Evolutionary conservation across 2,113 vertebrate species (phyloP).

Genomic region (Merops nubicus): DNA sequence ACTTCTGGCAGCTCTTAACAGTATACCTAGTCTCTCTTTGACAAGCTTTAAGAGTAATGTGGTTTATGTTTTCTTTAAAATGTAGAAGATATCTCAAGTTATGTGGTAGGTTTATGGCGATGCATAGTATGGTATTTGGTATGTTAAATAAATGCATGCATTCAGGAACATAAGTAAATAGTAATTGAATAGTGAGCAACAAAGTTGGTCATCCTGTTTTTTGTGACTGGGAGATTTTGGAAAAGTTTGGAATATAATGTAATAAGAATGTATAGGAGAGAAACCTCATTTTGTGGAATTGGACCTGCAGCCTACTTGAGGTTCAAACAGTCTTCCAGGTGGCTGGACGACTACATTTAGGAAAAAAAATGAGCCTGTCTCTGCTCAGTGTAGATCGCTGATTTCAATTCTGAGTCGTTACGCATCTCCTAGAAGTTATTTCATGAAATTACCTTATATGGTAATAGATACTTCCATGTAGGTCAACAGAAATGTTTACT

Average conservation of each 20-base stretch:
- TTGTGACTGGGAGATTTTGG: constrained; percentile 7
- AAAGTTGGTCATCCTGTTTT: background rate
- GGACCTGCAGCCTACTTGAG: background rate
- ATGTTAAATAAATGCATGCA: background rate
- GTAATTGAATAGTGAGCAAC: background rate
- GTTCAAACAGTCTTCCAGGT: background rate
- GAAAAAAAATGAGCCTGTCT: background rate
- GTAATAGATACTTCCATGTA: constrained; percentile 49
- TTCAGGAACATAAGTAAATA: background rate
- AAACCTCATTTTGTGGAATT: background rate
- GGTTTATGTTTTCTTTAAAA: constrained; percentile 48
- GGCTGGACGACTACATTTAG: background rate
- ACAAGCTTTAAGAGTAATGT: background rate
- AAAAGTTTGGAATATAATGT: background rate
- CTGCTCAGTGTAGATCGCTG: background rate
- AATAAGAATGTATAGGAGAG: background rate
- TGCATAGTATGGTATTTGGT: background rate
- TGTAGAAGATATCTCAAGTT: constrained; percentile 42
- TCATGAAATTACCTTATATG: constrained; percentile 56
- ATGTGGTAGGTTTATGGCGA: constrained; percentile 3
- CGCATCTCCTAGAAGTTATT: background rate
- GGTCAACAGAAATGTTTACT: constrained; percentile 47
- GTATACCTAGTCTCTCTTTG: background rate
- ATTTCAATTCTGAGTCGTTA: background rate
- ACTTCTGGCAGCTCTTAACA: background rate